Conservation (phyloP, 2,888 invertebrate genomes). For the Tuberolachnus salignus region DNA sequence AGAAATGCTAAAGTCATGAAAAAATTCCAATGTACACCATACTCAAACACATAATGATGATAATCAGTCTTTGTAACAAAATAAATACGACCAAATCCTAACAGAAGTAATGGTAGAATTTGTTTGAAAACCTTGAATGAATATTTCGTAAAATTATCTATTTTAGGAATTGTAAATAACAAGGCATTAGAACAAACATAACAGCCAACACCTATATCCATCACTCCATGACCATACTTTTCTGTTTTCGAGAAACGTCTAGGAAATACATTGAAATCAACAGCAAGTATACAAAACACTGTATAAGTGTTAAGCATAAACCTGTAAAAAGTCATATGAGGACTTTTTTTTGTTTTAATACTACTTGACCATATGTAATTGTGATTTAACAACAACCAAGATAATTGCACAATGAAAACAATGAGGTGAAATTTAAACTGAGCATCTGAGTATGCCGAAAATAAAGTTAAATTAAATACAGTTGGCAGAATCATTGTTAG, state of each 20-base stretch:
- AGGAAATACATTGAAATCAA: slow-evolving; percentile 90
- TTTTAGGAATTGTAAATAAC: slow-evolving; percentile 69
- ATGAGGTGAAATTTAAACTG: slow-evolving; percentile 60
- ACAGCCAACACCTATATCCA: slow-evolving; percentile 95
- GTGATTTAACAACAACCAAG: slow-evolving; percentile 57
- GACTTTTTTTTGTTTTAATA: slow-evolving; percentile 57
- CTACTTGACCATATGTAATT: not conserved
- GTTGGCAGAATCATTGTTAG: slow-evolving; percentile 61
- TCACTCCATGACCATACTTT: slow-evolving; percentile 81
- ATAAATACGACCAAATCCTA: slow-evolving; percentile 70
- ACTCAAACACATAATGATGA: slow-evolving; percentile 87
- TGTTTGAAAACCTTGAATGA: slow-evolving; percentile 60
- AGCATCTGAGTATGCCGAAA: slow-evolving; percentile 60
- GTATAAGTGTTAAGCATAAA: slow-evolving; percentile 76
- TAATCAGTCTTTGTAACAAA: slow-evolving; percentile 73
- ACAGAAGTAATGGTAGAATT: slow-evolving; percentile 65
- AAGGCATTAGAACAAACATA: slow-evolving; percentile 83
- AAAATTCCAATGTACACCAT: slow-evolving; percentile 98
- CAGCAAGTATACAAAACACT: slow-evolving; percentile 84
- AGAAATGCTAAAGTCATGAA: slow-evolving; percentile 90
- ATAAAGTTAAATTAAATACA: slow-evolving; percentile 62
- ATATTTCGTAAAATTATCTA: not conserved
- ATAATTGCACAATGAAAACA: slow-evolving; percentile 60
- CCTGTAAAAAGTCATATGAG: slow-evolving; percentile 71
- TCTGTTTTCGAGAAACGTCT: slow-evolving; percentile 86